phyloP scores from a whole-genome alignment of 2,113 vertebrate genomes.

The Eulemur rufifrons region DNA sequence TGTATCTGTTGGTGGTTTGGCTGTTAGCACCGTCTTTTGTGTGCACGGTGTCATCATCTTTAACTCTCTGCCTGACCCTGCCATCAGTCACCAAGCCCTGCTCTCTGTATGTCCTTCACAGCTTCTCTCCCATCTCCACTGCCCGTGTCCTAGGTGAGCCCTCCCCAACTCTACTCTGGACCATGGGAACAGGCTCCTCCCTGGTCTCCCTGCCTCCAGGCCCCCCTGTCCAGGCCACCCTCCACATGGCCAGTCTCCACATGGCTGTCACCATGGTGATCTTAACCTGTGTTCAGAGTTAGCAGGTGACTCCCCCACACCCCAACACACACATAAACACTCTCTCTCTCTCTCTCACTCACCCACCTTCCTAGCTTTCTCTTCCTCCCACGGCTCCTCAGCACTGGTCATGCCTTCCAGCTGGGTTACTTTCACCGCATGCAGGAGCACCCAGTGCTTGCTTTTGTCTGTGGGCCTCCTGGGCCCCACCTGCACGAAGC shows the following conservation, averaged over 20 bases:
- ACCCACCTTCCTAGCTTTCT: neutral
- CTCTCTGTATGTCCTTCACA: neutral
- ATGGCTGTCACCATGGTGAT: neutral
- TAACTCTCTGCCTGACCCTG: neutral
- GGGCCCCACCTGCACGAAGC: neutral
- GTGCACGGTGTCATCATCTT: neutral
- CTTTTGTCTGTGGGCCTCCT: slow-evolving; percentile 12
- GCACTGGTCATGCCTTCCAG: neutral
- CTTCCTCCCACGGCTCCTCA: neutral
- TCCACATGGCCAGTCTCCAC: neutral
- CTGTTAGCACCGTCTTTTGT: neutral
- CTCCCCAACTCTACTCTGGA: neutral
- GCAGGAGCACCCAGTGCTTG: neutral
- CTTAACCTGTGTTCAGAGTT: neutral
- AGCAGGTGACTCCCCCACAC: neutral
- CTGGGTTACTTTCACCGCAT: neutral
- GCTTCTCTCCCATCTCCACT: slow-evolving; percentile 9
- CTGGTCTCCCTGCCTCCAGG: neutral
- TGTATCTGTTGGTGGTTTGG: slow-evolving; percentile 25
- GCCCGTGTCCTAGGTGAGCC: neutral
- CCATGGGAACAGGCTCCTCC: neutral
- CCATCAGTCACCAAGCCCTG: neutral
- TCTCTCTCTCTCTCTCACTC: neutral
- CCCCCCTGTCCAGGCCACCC: neutral
- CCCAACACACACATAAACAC: neutral